Evolutionary conservation across 2,113 vertebrate genomes (phyloP).

Genomic region (Cheirogaleus medius): DNA sequence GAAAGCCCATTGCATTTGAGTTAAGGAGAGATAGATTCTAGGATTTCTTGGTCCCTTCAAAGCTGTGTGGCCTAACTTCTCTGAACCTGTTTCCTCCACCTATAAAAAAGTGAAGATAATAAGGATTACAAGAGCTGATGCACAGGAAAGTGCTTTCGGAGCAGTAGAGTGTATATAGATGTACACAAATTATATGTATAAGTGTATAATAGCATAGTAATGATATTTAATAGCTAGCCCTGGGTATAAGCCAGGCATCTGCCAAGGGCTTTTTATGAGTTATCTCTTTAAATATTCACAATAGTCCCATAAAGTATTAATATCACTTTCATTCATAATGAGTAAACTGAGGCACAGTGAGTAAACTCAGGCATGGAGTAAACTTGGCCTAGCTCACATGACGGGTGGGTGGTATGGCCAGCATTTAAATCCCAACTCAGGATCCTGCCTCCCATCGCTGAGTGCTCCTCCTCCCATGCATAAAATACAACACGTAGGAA

Average conservation of each 20-base stretch:
- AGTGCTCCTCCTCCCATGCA: background rate
- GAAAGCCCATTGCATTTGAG: background rate
- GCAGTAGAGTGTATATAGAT: background rate
- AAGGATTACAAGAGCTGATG: background rate
- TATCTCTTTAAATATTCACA: constrained; percentile 27
- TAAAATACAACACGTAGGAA: background rate
- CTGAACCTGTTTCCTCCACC: background rate
- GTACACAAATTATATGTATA: background rate
- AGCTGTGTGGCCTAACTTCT: background rate
- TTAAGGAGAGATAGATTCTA: background rate
- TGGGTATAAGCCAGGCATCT: background rate
- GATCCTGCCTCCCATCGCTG: background rate
- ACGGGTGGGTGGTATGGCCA: background rate
- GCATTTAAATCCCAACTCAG: background rate
- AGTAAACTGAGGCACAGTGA: background rate
- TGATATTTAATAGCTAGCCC: constrained; percentile 52
- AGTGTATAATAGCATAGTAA: background rate
- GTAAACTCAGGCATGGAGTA: background rate
- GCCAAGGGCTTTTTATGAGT: constrained; percentile 14
- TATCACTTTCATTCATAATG: background rate
- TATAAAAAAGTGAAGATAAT: background rate
- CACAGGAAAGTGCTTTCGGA: background rate
- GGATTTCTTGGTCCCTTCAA: background rate
- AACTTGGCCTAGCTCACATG: background rate
- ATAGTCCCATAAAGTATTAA: background rate